Evolutionary conservation across 2,888 invertebrate genomes (phyloP), one percentile per base, ranked within the genome.

Genomic region (Mechanitis messenoides): DNA sequence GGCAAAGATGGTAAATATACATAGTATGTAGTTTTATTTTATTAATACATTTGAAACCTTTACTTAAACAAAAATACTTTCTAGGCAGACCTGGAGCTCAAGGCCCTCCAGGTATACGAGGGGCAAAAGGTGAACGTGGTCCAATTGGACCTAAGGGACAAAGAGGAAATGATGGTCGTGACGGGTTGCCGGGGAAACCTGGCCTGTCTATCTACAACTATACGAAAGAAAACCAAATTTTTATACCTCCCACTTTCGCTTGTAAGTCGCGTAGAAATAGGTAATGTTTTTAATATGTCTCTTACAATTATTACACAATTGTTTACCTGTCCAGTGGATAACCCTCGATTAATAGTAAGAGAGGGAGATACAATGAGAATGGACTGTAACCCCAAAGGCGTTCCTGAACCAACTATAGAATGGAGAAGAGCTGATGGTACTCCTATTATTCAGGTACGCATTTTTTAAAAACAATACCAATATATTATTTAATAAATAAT

Each of bases 221-320:
- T 71, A 93, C 94, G 62, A 92, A 92, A 66, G 91, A 92, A 55
- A 92, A 92, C 60, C 93, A 95, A 67, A 87, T 96, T 47, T 92
- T 96, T 45, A 94, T 97, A 73, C 95, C 96, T n/a, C 97, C 97
- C 45, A 94, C 95, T 45, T 96, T 97, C 75, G 93, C 94, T 57
- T 80, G 90, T 90, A 66, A 80, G 84, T 5, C 9, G 20, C 50
- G 6, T 20, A 0, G n/a, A 47, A 5, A 47, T 20, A n/a, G 28
- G 3, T 3, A 50, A 28, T 9, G 7, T n/a, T 1, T n/a, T 11
- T 28, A 50, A 50, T 47, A 50, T 31, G 9, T 31, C 28, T 50
- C 4, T 31, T 7, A 28, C 20, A 20, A 50, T 6, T 7, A 50
- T 9, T 9, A 3, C 50, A 20, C 3, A 3, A 50, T 28, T 50